Percentiles rank a stretch among this genome's conserved stretches.
Evolutionary conservation across 2,888 invertebrate genomes (phyloP).

Genomic region (Heliconius ethilla): DNA sequence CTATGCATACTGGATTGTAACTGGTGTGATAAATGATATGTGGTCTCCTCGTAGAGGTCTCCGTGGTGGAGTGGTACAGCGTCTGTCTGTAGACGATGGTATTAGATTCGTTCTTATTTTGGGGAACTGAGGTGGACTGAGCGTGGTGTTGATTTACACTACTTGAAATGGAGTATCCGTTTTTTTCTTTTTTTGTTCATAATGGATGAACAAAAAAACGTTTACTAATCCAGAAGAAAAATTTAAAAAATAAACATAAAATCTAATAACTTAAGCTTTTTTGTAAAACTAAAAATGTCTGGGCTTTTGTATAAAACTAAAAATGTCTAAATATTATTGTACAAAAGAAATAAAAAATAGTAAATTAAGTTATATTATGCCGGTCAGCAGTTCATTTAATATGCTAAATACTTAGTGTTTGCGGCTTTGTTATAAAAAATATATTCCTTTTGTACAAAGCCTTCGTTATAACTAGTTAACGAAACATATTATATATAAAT

Average conservation of each 20-base stretch:
- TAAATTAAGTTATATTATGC: background rate
- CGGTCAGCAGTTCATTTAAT: background rate
- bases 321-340: background rate
- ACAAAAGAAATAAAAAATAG: background rate
- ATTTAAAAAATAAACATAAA: background rate
- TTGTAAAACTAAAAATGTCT: background rate
- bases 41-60: background rate
- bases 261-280: background rate
- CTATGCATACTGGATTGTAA: background rate
- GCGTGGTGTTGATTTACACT: too few species aligned
- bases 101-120: too few species aligned
- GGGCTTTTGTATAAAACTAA: background rate
- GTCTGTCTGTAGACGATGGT: too few species aligned
- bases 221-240: too few species aligned
- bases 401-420: background rate
- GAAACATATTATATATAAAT: background rate
- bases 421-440: background rate
- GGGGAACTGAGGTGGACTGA: too few species aligned
- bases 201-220: too few species aligned
- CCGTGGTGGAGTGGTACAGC: too few species aligned
- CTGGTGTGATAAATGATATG: constrained; percentile 10
- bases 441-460: background rate
- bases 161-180: too few species aligned
- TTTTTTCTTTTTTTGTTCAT: too few species aligned
- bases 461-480: background rate